phyloP scores from a whole-genome alignment of 2,113 vertebrate genomes.

The Cnemophilus loriae region DNA sequence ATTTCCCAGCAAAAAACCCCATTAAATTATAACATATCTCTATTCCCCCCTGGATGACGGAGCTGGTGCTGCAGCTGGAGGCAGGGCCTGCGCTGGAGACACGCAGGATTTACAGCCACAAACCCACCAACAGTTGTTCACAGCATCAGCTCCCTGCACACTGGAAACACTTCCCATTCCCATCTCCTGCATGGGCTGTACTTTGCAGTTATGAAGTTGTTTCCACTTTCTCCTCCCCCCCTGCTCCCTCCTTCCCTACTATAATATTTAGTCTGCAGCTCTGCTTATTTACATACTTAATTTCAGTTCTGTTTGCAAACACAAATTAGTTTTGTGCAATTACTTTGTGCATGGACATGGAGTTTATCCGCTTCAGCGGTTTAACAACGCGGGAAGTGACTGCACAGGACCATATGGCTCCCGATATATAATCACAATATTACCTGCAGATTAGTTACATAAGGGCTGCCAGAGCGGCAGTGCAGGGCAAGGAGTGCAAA shows the following conservation, averaged over 20 bases:
- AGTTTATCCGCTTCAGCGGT: constrained; percentile 64
- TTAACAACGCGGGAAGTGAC: constrained; percentile 57
- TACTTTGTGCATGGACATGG: constrained; percentile 72
- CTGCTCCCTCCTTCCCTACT: neutral
- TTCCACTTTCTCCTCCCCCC: neutral
- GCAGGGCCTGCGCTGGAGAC: neutral
- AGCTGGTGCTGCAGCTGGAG: neutral
- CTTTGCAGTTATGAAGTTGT: constrained; percentile 46
- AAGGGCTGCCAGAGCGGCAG: constrained; percentile 64
- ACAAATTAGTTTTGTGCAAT: constrained; percentile 78
- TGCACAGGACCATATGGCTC: constrained; percentile 68
- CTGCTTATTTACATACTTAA: constrained; percentile 77
- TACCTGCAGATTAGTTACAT: constrained; percentile 77
- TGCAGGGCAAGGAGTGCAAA: neutral
- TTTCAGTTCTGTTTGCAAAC: constrained; percentile 75
- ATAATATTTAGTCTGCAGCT: constrained; percentile 72
- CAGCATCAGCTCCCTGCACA: neutral
- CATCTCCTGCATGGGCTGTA: neutral
- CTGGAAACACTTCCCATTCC: constrained; percentile 1
- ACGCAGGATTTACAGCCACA: neutral
- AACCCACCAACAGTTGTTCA: neutral
- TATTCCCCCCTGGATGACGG: neutral
- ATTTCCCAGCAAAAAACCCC: neutral
- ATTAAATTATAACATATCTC: neutral
- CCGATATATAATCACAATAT: constrained; percentile 72